Percentiles rank a stretch among this genome's conserved stretches.
Conservation (phyloP, 2,797 vertebrate genomes). For the Sebastes diaconus region DNA sequence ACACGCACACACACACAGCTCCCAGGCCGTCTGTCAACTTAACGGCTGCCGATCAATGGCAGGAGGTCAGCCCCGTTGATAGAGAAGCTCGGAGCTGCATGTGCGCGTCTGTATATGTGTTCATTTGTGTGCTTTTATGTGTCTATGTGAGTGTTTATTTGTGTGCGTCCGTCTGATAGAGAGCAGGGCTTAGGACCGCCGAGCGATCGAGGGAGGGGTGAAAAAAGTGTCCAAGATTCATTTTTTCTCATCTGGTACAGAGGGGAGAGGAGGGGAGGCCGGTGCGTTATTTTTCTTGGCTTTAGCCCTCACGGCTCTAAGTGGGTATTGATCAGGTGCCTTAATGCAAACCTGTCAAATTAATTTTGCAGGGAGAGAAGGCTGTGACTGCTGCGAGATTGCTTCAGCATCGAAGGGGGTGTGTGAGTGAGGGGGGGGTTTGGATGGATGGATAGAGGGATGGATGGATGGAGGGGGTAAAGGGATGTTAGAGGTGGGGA, state of each 20-base stretch:
- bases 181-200: conserved; percentile 90
- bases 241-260: conserved; percentile 95
- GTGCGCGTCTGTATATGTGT: conserved; percentile 52
- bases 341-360: conserved; percentile 99
- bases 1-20: conserved; percentile 47
- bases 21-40: conserved; percentile 93
- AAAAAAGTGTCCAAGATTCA: conserved; percentile 96
- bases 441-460: conserved; percentile 26
- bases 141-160: conserved; percentile 49
- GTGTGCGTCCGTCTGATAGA: conserved; percentile 91
- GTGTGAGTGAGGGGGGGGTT: background rate
- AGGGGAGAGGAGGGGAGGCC: conserved; percentile 61
- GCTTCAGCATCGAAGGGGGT: conserved; percentile 82
- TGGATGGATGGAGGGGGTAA: conserved; percentile 72
- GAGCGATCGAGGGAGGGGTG: conserved; percentile 41
- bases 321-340: conserved; percentile 99
- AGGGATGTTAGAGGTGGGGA: conserved; percentile 74
- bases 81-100: conserved; percentile 49
- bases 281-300: conserved; percentile 96
- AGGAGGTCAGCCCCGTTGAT: conserved; percentile 80
- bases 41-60: conserved; percentile 94
- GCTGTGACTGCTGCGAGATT: conserved; percentile 98
- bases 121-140: conserved; percentile 53
- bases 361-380: conserved; percentile 97
- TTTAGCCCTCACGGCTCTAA: conserved; percentile 97